Evolutionary conservation across 2,888 invertebrate species (phyloP).

Genomic region (Chaetogeoica ovagalla): DNA sequence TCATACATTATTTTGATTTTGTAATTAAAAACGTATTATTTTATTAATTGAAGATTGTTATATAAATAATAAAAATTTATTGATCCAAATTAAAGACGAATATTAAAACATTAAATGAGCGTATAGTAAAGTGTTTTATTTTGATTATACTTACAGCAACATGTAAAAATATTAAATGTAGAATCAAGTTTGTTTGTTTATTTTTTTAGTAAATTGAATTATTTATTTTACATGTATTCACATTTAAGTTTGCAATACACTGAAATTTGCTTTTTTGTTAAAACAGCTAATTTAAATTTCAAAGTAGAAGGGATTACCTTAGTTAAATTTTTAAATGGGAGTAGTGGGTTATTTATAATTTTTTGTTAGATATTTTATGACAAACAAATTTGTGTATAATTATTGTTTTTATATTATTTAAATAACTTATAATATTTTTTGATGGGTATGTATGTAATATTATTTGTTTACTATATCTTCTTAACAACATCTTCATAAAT

Average conservation of each 20-base stretch:
- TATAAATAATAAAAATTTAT: not conserved
- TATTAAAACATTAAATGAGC: not conserved
- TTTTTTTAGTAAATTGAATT: conserved; percentile 1
- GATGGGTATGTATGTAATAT: not conserved
- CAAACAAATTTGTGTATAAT: no score
- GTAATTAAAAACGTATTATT: not conserved
- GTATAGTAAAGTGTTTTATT: not conserved
- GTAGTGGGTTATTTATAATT: no score
- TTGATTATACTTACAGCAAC: not conserved
- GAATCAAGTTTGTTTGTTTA: not conserved
- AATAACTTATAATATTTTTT: not conserved
- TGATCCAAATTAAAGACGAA: not conserved
- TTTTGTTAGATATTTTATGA: no score
- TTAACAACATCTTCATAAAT: not conserved
- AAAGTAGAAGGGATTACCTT: no score
- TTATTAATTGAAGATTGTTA: conserved; percentile 2
- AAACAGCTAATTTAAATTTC: no score
- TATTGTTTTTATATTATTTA: not conserved
- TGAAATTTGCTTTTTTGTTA: no score
- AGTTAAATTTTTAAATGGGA: no score
- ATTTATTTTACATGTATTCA: conserved; percentile 2
- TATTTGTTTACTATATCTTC: not conserved
- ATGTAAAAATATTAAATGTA: not conserved
- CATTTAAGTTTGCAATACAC: no score
- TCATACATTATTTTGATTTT: conserved; percentile 10